Percentiles rank a stretch among this genome's conserved stretches.
These are phyloP conservation scores for Euclidia mi DNA, from an alignment of 2,888 invertebrate species.

Conservation along the genomic window DNA sequence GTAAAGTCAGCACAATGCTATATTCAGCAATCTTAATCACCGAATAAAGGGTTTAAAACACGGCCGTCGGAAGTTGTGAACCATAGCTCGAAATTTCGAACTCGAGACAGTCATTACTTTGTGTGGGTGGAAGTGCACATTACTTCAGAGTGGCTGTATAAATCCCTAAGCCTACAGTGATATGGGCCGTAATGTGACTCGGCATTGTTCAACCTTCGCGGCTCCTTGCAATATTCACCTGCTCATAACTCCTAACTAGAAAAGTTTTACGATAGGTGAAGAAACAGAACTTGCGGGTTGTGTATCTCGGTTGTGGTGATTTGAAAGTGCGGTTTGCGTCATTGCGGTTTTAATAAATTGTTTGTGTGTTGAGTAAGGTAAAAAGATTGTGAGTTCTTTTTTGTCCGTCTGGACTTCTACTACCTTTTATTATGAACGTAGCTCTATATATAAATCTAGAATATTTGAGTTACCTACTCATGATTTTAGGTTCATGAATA, in stretches of 20 bases:
- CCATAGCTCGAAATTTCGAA: slow-evolving; percentile 49
- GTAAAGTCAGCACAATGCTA: slow-evolving; percentile 28
- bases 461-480: too few relatives aligned
- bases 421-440: too few relatives aligned
- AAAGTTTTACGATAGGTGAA: slow-evolving; percentile 42
- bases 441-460: too few relatives aligned
- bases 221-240: slow-evolving; percentile 44
- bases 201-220: slow-evolving; percentile 35
- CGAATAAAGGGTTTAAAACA: slow-evolving; percentile 37
- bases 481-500: too few relatives aligned
- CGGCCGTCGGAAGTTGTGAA: slow-evolving; percentile 31
- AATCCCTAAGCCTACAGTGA: slow-evolving; percentile 43
- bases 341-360: slow-evolving; percentile 4
- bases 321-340: slow-evolving; percentile 34
- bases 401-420: slow-evolving; percentile 13
- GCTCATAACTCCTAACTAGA: slow-evolving; percentile 30
- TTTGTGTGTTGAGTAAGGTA: not conserved
- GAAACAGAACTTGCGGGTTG: slow-evolving; percentile 30
- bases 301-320: slow-evolving; percentile 25
- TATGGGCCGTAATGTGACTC: slow-evolving; percentile 22
- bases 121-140: slow-evolving; percentile 35
- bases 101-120: slow-evolving; percentile 40
- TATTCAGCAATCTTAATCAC: slow-evolving; percentile 38
- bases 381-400: too few relatives aligned
- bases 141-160: slow-evolving; percentile 37